These are phyloP conservation scores for Platygyra sinensis DNA, from an alignment of 64 coral and sea anemone genomes.

Conservation along the genomic window DNA sequence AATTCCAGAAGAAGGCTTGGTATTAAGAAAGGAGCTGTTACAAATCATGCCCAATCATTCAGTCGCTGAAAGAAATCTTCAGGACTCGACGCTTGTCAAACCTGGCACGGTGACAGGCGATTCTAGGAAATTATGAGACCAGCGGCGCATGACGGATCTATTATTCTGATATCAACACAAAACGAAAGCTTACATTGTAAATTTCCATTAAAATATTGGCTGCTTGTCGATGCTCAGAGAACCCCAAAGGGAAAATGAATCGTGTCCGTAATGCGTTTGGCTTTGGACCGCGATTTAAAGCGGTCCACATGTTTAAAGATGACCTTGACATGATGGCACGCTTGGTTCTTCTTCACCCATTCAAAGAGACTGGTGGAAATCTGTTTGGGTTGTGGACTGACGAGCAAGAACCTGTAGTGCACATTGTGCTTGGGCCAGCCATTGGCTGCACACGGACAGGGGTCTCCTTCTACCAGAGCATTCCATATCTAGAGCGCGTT, in stretches of 20 bases:
- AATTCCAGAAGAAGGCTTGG: too few species aligned
- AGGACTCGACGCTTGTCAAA: too few species aligned
- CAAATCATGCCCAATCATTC: too few species aligned
- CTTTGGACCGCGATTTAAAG: background rate
- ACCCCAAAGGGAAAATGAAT: background rate
- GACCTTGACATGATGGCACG: conserved; percentile 30
- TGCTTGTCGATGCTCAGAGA: background rate
- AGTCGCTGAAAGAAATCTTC: too few species aligned
- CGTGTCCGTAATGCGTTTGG: background rate
- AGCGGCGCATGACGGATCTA: background rate
- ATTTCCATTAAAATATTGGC: too few species aligned
- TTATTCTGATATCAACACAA: too few species aligned
- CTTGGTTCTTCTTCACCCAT: conserved; percentile 42
- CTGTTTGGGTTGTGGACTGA: conserved; percentile 84
- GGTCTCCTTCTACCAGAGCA: conserved; percentile 67
- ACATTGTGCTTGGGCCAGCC: conserved; percentile 72
- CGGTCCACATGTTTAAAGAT: conserved; percentile 48
- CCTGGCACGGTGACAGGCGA: too few species aligned
- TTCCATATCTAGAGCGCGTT: conserved; percentile 66
- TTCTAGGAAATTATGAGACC: too few species aligned
- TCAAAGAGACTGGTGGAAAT: conserved; percentile 78
- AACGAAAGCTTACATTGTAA: too few species aligned
- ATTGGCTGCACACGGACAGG: conserved; percentile 46
- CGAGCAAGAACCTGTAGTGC: conserved; percentile 29
- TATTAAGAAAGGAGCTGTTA: too few species aligned